Conservation (phyloP, 92 coral and sea anemone genomes). For the Micromussa lordhowensis region DNA sequence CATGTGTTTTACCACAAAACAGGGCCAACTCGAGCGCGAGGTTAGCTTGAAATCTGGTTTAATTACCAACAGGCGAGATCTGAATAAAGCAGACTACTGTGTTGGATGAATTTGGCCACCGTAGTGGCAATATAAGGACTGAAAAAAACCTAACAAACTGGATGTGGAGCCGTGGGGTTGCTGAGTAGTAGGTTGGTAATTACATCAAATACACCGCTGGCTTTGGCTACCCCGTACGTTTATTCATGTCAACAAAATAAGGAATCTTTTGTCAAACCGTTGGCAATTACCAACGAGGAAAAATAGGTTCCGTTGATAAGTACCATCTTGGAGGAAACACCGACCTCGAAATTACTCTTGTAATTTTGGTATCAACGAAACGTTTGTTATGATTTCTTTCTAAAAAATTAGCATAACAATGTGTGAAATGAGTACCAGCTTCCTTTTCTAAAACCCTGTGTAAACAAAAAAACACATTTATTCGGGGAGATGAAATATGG, state of each 20-base stretch:
- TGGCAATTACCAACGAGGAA: not conserved
- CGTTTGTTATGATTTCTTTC: not conserved
- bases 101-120: too few species aligned
- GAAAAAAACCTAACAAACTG: not conserved
- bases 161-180: not conserved
- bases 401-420: conserved; percentile 22
- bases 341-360: not conserved
- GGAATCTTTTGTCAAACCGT: not conserved
- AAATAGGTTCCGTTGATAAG: not conserved
- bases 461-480: not conserved
- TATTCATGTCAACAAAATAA: not conserved
- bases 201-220: not conserved
- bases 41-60: too few species aligned
- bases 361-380: not conserved
- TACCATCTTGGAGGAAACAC: not conserved
- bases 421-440: conserved; percentile 16
- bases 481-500: not conserved
- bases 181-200: not conserved
- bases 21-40: too few species aligned
- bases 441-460: conserved; percentile 1
- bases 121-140: not conserved
- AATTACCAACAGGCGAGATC: too few species aligned
- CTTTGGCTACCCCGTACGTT: not conserved
- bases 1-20: too few species aligned
- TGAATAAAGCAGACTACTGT: too few species aligned